phyloP scores from a whole-genome alignment of 2,113 vertebrate species.

The Sceloporus undulatus region DNA sequence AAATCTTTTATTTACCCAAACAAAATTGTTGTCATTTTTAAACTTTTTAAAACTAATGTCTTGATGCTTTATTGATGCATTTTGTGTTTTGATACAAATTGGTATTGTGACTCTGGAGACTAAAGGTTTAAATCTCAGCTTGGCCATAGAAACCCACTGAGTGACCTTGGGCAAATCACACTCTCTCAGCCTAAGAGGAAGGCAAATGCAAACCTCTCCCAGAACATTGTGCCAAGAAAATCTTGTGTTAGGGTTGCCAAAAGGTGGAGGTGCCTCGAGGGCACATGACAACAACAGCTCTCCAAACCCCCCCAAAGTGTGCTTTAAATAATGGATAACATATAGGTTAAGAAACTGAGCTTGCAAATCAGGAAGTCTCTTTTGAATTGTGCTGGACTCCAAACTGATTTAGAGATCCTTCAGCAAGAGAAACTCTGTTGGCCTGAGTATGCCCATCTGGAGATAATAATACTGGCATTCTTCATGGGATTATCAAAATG shows the following conservation, averaged over 20 bases:
- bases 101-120: neutral
- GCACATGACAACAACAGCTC: too few species aligned
- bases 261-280: too few species aligned
- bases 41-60: neutral
- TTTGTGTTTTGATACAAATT: neutral
- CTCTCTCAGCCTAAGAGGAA: too few species aligned
- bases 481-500: neutral
- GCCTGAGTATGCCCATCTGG: neutral
- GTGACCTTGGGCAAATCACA: too few species aligned
- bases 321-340: too few species aligned
- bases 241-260: too few species aligned
- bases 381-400: neutral
- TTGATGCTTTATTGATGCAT: too few species aligned
- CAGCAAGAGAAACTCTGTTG: neutral
- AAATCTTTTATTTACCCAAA: too few species aligned
- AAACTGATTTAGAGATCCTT: neutral
- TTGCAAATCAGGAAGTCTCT: neutral
- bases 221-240: too few species aligned
- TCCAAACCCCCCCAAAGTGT: neutral
- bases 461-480: neutral
- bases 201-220: too few species aligned
- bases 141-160: too few species aligned
- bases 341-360: neutral
- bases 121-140: too few species aligned
- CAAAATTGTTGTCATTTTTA: neutral